Base-by-base conservation (phyloP, 2,888 invertebrate species). In the Blera fallax region DNA sequence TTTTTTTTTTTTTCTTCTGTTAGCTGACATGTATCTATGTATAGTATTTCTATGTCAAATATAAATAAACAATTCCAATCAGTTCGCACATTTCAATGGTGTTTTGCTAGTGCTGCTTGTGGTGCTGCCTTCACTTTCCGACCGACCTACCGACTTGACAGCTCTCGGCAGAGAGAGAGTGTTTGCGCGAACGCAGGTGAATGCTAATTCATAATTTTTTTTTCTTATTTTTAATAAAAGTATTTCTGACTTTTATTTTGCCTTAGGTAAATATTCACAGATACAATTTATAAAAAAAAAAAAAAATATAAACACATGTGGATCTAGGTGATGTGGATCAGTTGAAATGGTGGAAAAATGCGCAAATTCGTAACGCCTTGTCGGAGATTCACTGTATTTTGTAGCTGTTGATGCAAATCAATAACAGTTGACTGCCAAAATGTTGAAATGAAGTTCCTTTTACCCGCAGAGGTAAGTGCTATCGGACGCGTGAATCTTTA, bases 41-140 rank as follows among this genome's bases (percentile, higher is more conserved):
- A 27, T 43, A 58, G 37, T 83, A 79, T 84, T 84, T 76, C 84
- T 74, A 80, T 84, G 80, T 84, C 84, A 84, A 84, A 84, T 79
- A 83, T 70, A 80, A 84, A 84, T 84, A 84, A 84, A 84, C 84
- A 84, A 80, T 84, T 80, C 64, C 74, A 80, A 84, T 80, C 84
- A 69, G 80, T 76, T 80, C 80, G 80, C 80, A 65, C 64, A 76
- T 80, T 79, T 84, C 80, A 74, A 76, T 84, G 73, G 74, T 69
- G 69, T 64, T 45, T 70, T 29, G 62, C 70, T 78, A 24, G 45
- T 54, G 60, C 40, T 27, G 16, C 40, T 34, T 54, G 67, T 11
- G 10, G 24, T 11, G 62, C 62, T 84, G 84, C 74, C 84, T 84
- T 84, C 80, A 80, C 74, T 80, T 84, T 70, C 69, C 69, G 80